A percentile compares a stretch with the other conserved stretches of the same genome.
phyloP scores from a whole-genome alignment of 2,113 vertebrate species.

The Spea bombifrons region DNA sequence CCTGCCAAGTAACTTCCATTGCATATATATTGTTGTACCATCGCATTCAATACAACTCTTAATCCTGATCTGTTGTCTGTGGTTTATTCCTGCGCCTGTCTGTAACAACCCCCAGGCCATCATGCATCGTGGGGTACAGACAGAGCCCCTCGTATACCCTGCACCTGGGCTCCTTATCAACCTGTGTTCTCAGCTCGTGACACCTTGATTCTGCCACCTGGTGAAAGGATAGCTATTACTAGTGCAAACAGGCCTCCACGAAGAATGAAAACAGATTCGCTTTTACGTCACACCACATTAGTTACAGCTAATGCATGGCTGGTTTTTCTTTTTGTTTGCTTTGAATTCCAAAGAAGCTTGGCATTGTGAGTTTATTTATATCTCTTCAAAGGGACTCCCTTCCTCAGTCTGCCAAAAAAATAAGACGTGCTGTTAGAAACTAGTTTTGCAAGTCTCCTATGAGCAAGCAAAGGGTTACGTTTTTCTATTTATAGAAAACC shows the following conservation, averaged over 20 bases:
- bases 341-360: slow-evolving; percentile 11
- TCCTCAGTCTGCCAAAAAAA: slow-evolving; percentile 2
- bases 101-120: too few relatives aligned
- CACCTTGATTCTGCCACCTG: too few relatives aligned
- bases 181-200: too few relatives aligned
- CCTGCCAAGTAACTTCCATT: too few relatives aligned
- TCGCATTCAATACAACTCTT: too few relatives aligned
- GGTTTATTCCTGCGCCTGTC: too few relatives aligned
- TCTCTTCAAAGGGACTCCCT: slow-evolving; percentile 18
- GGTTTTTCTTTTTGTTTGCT: not conserved
- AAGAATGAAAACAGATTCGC: slow-evolving; percentile 30
- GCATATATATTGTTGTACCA: too few relatives aligned
- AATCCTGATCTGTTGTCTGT: too few relatives aligned
- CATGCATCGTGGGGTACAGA: too few relatives aligned
- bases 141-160: too few relatives aligned
- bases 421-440: not conserved
- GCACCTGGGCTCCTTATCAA: too few relatives aligned
- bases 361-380: slow-evolving; percentile 31
- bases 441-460: slow-evolving; percentile 14
- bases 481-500: not conserved
- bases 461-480: not conserved
- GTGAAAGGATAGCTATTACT: not conserved
- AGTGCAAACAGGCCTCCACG: slow-evolving; percentile 4
- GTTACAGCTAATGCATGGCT: not conserved
- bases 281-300: slow-evolving; percentile 18